phyloP scores from a whole-genome alignment of 2,888 invertebrate genomes.

The Drosophila merina region DNA sequence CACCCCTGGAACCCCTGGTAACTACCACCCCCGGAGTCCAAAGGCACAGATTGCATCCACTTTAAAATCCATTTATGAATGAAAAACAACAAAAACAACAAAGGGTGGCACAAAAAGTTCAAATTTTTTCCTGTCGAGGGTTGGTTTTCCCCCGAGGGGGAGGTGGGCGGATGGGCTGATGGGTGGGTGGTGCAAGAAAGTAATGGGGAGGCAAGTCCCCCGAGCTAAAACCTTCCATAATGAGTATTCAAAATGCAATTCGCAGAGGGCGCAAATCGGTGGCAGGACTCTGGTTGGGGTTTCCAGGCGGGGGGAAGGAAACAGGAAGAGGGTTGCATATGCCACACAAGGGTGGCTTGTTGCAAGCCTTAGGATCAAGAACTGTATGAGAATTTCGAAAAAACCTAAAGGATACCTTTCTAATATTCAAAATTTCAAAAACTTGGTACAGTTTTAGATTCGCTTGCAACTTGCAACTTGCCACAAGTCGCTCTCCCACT shows the following conservation, averaged over 20 bases:
- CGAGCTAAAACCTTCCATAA: slow-evolving; percentile 22
- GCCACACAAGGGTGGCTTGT: slow-evolving; percentile 29
- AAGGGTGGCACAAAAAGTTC: slow-evolving; percentile 33
- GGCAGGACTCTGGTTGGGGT: slow-evolving; percentile 2
- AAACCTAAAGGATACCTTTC: no score
- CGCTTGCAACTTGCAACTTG: not conserved
- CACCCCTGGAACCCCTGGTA: slow-evolving; percentile 2
- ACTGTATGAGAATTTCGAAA: no score
- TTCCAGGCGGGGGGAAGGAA: not conserved
- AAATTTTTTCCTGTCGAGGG: slow-evolving; percentile 13
- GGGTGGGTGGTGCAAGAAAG: not conserved
- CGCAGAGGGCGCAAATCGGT: slow-evolving; percentile 14
- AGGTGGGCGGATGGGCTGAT: not conserved
- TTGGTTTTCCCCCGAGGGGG: slow-evolving; percentile 28
- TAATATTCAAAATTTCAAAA: no score
- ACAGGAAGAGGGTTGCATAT: slow-evolving; percentile 38
- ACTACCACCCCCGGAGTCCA: slow-evolving; percentile 6
- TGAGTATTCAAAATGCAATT: slow-evolving; percentile 45
- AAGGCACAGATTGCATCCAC: slow-evolving; percentile 64
- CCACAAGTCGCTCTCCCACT: not conserved
- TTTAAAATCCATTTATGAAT: slow-evolving; percentile 75
- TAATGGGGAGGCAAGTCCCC: not conserved
- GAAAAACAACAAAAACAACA: slow-evolving; percentile 47
- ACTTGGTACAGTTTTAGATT: slow-evolving; percentile 46
- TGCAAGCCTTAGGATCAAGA: slow-evolving; percentile 3